Evolutionary conservation across 2,888 invertebrate species (phyloP).

Genomic region (Sicus ferrugineus): DNA sequence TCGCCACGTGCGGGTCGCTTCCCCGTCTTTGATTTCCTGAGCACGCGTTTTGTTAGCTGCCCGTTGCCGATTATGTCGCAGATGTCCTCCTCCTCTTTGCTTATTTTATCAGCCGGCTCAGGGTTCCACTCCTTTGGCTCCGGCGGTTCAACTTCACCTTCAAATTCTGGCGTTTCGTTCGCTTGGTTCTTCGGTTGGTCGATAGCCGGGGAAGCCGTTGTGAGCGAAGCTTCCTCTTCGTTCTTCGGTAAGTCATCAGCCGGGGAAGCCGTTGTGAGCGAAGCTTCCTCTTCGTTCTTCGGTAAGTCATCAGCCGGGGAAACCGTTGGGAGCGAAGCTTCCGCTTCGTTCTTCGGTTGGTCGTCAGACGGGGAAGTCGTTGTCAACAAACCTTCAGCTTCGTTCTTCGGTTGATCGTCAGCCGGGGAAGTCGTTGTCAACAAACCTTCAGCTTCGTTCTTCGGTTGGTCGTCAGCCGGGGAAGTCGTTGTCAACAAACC

Average conservation of each 20-base stretch:
- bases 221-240: no score
- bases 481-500: no score
- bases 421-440: not conserved
- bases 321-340: no score
- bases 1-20: slow-evolving; percentile 76
- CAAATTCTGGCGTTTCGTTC: slow-evolving; percentile 20
- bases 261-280: no score
- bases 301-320: no score
- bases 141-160: slow-evolving; percentile 35
- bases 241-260: no score
- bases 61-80: slow-evolving; percentile 83
- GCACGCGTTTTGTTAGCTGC: slow-evolving; percentile 69
- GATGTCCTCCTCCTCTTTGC: slow-evolving; percentile 67
- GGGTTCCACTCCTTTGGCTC: slow-evolving; percentile 26
- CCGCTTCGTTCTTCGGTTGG: no score
- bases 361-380: no score
- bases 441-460: slow-evolving; percentile 29
- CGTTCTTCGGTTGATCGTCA: not conserved
- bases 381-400: no score
- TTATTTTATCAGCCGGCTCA: slow-evolving; percentile 35
- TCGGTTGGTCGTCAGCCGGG: slow-evolving; percentile 7
- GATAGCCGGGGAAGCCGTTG: no score
- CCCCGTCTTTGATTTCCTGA: slow-evolving; percentile 69
- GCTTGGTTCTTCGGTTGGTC: no score
- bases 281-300: not conserved